Evolutionary conservation across 2,888 invertebrate species (phyloP).

Genomic region (Arrhopalites spinosus): DNA sequence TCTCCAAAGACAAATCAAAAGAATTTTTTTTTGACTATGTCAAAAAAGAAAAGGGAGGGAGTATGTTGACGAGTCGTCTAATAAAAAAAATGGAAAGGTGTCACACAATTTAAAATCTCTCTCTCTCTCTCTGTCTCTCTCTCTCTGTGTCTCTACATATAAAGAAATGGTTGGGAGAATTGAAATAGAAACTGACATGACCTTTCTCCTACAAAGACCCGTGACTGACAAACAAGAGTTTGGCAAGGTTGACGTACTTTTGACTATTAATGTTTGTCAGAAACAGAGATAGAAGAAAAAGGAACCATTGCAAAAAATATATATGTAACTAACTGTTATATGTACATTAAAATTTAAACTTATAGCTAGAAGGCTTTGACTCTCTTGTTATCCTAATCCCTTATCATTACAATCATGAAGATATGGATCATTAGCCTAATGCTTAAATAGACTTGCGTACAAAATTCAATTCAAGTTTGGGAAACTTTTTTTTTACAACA

Average conservation of each 20-base stretch:
- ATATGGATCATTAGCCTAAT: slow-evolving; percentile 14
- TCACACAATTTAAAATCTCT: not conserved
- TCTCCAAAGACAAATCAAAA: not conserved
- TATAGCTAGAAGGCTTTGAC: not conserved
- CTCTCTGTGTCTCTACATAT: not conserved
- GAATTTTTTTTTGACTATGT: not conserved
- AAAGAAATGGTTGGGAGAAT: too few relatives aligned
- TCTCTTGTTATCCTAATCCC: not conserved
- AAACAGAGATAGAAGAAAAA: not conserved
- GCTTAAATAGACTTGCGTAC: not conserved
- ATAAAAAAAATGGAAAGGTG: slow-evolving; percentile 9
- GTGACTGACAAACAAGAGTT: slow-evolving; percentile 37
- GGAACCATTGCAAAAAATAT: not conserved
- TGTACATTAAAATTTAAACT: not conserved
- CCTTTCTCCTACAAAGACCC: slow-evolving; percentile 3
- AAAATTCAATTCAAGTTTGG: not conserved
- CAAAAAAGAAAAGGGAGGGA: not conserved
- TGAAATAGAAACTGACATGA: slow-evolving; percentile 37
- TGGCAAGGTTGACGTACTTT: slow-evolving; percentile 12
- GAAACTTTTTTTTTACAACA: not conserved
- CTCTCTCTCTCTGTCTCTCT: not conserved
- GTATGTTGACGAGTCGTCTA: too few relatives aligned
- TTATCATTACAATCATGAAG: not conserved
- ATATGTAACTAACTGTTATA: not conserved
- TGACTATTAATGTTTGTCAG: not conserved